Evolutionary conservation across 1,140 invertebrate genomes (phyloP), one percentile per base, ranked within the genome.

Genomic region (Bilobella aurantiaca): DNA sequence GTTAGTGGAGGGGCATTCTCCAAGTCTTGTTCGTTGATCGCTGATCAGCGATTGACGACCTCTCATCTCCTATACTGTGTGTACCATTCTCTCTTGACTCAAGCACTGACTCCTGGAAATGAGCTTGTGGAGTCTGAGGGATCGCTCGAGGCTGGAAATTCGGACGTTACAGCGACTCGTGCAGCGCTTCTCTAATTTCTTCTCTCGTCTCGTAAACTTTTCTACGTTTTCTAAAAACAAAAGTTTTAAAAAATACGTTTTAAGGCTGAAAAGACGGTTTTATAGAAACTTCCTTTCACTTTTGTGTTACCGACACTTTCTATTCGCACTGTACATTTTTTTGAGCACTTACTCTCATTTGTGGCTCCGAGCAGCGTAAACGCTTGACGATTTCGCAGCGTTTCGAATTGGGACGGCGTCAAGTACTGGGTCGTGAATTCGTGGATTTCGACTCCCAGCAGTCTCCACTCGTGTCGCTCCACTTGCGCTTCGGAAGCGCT

Each of bases 351-450:
- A 74, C 74, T 75, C 25, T 72, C 70, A 64, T 70, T 71, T 12
- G 74, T 75, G 25, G 73, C 72, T 61, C 74, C 74, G 25, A 73
- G 61, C 2, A 75, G 62, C 49, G 70, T 68, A 34, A 74, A 75
- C 18, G 67, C 68, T 34, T 74, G 73, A 18, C 69, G 68, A 57
- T 59, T 58, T 56, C 64, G 68, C 18, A 75, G 49, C 12, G 56
- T 42, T 16, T 23, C 46, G 62, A 74, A 74, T 66, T 75, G 68
- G 29, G 61, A 56, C n/a, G 53, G 63, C 12, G 70, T 65, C 62
- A 74, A 65, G 57, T 74, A 70, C 30, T 74, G 66, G 30, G 73
- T 73, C 5, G 69, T 65, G 63, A 74, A 74, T 53, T 67, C 65
- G 12, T 68, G 3, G 18, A 72, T 72, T 61, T 72, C 65, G 46